Conservation (phyloP, 2,797 vertebrate species). For the Schizopygopsis pylzovi region DNA sequence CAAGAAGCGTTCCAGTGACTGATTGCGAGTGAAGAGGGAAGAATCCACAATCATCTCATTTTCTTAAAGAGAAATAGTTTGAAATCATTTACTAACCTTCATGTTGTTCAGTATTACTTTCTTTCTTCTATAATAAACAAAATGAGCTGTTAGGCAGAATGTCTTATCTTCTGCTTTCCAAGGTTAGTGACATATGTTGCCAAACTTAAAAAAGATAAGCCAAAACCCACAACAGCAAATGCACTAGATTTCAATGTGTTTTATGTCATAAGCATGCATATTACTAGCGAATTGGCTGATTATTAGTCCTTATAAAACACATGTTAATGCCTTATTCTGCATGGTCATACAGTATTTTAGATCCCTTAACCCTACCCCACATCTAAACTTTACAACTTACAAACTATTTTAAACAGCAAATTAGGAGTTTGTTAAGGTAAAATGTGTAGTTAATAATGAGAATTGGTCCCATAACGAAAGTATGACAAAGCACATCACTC, state of each 20-base stretch:
- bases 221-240: background rate
- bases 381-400: background rate
- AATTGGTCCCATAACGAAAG: background rate
- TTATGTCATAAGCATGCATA: background rate
- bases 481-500: too few relatives aligned
- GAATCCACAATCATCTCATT: slow-evolving; percentile 4
- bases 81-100: background rate
- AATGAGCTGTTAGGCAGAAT: background rate
- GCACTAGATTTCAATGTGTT: background rate
- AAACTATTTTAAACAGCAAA: background rate
- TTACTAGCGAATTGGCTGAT: background rate
- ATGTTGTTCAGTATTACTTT: background rate
- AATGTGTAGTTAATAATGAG: background rate
- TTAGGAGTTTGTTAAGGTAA: background rate
- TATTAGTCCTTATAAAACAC: background rate
- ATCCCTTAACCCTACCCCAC: too few relatives aligned
- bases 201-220: background rate
- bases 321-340: too few relatives aligned
- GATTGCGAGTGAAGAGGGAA: slow-evolving; percentile 1
- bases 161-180: background rate
- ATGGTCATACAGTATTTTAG: too few relatives aligned
- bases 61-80: background rate
- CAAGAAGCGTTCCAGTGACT: slow-evolving; percentile 4
- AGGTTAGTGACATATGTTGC: background rate
- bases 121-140: background rate